A percentile compares a stretch with the other conserved stretches of the same genome.
These are phyloP conservation scores for Melospiza georgiana DNA, from an alignment of 2,113 vertebrate genomes.

Conservation along the genomic window DNA sequence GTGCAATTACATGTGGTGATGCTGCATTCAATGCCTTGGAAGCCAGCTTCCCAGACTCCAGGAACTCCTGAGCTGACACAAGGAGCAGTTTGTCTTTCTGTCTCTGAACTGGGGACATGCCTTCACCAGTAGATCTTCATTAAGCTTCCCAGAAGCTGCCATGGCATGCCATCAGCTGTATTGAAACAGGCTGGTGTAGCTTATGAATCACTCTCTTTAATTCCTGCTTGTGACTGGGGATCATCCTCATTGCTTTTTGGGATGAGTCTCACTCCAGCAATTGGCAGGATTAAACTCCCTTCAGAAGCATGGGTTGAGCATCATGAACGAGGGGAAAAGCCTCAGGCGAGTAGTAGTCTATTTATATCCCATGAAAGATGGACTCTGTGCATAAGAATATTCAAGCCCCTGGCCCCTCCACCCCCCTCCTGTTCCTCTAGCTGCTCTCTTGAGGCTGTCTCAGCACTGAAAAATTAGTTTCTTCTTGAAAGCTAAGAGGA, in stretches of 20 bases:
- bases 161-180: not conserved
- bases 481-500: not conserved
- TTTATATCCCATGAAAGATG: constrained; percentile 40
- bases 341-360: not conserved
- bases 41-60: not conserved
- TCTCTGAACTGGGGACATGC: not conserved
- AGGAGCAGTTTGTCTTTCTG: not conserved
- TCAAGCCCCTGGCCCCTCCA: not conserved
- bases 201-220: not conserved
- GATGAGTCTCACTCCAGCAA: not conserved
- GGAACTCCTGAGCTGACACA: not conserved
- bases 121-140: not conserved
- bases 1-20: not conserved
- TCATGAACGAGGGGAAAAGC: not conserved
- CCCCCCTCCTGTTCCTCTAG: not conserved
- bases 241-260: not conserved
- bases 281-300: not conserved
- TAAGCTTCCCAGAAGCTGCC: not conserved
- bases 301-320: not conserved
- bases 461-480: not conserved
- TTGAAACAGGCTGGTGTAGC: not conserved
- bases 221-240: not conserved
- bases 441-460: not conserved
- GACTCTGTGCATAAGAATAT: not conserved
- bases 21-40: not conserved